Evolutionary conservation across 2,797 vertebrate genomes (phyloP), one percentile per base, ranked within the genome.

Genomic region (Brachymystax lenok): DNA sequence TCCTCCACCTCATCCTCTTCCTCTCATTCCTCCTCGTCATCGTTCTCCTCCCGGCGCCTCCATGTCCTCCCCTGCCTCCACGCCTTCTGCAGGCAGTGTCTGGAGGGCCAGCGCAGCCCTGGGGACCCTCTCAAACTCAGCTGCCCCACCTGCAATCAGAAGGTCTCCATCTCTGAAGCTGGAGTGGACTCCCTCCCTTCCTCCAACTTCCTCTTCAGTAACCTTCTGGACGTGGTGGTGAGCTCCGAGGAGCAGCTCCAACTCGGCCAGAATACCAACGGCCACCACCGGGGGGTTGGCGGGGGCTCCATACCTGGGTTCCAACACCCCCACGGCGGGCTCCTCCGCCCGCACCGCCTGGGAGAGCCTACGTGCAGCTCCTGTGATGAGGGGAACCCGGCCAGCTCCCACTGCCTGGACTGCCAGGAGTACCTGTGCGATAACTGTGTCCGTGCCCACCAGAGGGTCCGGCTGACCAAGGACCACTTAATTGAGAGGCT

Each of bases 381-480:
- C 17, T 98, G 97, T 33, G 96, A 98, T 4, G 96, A 97, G 80
- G 95, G 96, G 84, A 97, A 96, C 90, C 93, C 93, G 0, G 96
- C 95, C 73, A 96, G 95, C 52, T 97, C 95, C 30, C 96, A 96
- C 90, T 98, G 97, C 93, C 94, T 98, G 28, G 96, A 97, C 90
- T 98, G 97, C 92, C 96, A 97, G 91, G 96, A 97, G 82, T 96
- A 96, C 89, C 94, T 98, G 88, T 97, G 97, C 78, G 95, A 96
- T 89, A 97, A 97, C 93, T 98, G 97, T 75, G 95, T 97, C 85
- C 93, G 95, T 75, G 96, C 97, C 33, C 97, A 98, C 90, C 97
- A 96, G 90, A 92, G 97, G 69, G 97, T 98, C 82, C 92, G 96
- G 74, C 95, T 98, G 85, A 98, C 97, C 89, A 97, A 97, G 91